Evolutionary conservation across 2,888 invertebrate species (phyloP), one percentile per base, ranked within the genome.

Genomic region (Orthosia incerta): DNA sequence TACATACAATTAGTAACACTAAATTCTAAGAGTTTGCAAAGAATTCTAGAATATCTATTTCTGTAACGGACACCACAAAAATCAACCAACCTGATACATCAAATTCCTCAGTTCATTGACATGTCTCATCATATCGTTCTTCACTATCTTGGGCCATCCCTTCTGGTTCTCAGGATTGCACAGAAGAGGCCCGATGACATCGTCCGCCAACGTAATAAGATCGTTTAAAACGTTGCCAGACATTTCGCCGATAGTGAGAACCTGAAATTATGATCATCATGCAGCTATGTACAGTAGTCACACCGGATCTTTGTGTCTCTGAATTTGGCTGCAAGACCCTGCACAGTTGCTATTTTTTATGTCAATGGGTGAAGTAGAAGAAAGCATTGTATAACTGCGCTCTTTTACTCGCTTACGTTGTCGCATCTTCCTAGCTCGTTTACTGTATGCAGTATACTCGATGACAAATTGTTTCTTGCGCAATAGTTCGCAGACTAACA

Each of bases 111-210:
- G 95, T 12, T 97, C 97, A 80, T 97, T 97, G 0, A 98, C 97
- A 88, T 98, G 98, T 46, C 96, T 96, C 81, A 97, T 97, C 89
- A 98, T 97, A 89, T 98, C 98, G 74, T 97, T 97, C 9, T 97
- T 96, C 5, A 98, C 97, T 16, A 98, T 97, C 79, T 97, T 96
- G 0, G 98, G 98, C 98, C 98, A 98, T 4, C 97, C 97, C 39
- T 89, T 93, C 87, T 98, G 97, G 92, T 98, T 98, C 53, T 96
- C 96, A 0, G 97, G 96, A 91, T 98, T 98, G 57, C 97, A 97
- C 5, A 98, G 93, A 55, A 98, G 89, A 0, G 98, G 98, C 12
- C 97, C 97, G 66, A 98, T 97, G 3, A 98, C 97, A 89, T 98
- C 97, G 86, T 98, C 98, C 1, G 98, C 97, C 80, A 98, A 93